Evolutionary conservation across 2,797 vertebrate species (phyloP), one percentile per base, ranked within the genome.

Genomic region (Anguilla obscura): DNA sequence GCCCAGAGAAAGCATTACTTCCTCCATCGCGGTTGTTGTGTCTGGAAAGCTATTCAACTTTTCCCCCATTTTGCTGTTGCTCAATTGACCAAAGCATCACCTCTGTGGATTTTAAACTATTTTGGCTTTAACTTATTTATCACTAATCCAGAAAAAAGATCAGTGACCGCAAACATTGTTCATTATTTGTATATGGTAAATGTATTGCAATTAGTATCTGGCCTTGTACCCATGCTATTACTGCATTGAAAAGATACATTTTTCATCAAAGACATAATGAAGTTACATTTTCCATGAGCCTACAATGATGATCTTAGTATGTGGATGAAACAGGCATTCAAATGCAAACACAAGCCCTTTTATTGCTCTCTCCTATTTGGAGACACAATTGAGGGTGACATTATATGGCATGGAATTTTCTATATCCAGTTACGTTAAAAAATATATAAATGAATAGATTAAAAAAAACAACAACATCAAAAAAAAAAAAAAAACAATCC

Each of bases 1-100:
- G n/a, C 58, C 60, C 50, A 84, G 52, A 27, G 24, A 84, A 84
- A 84, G 52, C 24, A 58, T 54, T 54, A 58, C 52, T 84, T 54
- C 52, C 24, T 27, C 3, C 12, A 54, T 58, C 83, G 36, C 30
- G 12, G 52, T 58, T 54, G 50, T 84, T 1, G 10, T 14, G n/a
- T 54, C 50, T 16, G n/a, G 79, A 50, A 50, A 50, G 30, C 48
- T 30, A n/a, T 54, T 9, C 27, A n/a, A 50, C 45, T 54, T 30
- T 84, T 30, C 54, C 48, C 45, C 9, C 3, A 0, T 58, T 9
- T 58, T 18, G 21, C 16, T 58, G 1, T 33, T 18, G 27, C n/a
- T 58, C 48, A 58, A 18, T 85, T 27, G 4, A n/a, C 63, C 63
- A 30, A 71, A 10, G 9, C 69, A 1, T 8, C 10, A 30, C 21